Conservation (phyloP, 2,797 vertebrate genomes). For the Aselliscus stoliczkanus region DNA sequence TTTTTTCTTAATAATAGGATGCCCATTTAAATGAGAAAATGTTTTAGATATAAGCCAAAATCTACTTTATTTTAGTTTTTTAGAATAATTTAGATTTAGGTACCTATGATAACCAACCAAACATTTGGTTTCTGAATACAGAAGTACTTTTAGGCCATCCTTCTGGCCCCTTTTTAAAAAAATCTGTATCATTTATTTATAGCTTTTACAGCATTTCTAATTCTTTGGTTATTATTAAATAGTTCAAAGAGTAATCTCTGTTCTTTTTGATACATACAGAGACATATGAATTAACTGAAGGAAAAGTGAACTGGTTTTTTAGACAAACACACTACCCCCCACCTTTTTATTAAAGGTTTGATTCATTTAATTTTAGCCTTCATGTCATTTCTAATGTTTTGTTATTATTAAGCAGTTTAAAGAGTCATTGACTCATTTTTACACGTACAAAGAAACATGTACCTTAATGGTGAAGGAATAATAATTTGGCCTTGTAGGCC, state of each 20-base stretch:
- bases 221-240: constrained; percentile 26
- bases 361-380: not conserved
- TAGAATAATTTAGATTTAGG: constrained; percentile 28
- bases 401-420: not conserved
- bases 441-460: not conserved
- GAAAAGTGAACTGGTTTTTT: not conserved
- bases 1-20: constrained; percentile 27
- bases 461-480: not conserved
- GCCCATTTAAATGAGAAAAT: constrained; percentile 37
- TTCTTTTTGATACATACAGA: not conserved
- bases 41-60: constrained; percentile 20
- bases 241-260: not conserved
- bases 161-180: not conserved
- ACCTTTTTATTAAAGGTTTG: not conserved
- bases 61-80: constrained; percentile 50
- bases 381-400: not conserved
- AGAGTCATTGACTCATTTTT: not conserved
- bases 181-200: constrained; percentile 23
- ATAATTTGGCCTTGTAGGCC: not conserved
- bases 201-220: not conserved
- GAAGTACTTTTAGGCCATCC: not conserved
- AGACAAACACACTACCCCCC: not conserved
- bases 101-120: not conserved
- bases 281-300: not conserved
- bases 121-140: constrained; percentile 2